phyloP scores from a whole-genome alignment of 2,113 vertebrate species.

The Pseudonaja textilis region DNA sequence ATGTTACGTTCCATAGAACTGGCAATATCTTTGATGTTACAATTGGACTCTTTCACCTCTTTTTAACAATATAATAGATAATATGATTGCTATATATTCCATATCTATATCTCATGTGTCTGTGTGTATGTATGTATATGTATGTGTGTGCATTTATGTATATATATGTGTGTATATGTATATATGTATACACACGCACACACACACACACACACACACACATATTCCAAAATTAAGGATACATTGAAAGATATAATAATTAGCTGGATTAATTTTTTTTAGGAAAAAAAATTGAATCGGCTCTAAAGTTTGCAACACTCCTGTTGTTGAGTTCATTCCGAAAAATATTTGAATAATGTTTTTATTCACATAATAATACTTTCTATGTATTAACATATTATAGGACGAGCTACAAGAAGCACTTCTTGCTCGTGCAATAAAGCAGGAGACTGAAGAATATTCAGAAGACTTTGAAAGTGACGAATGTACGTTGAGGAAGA shows the following conservation, averaged over 20 bases:
- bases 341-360: background rate
- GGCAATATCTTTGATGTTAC: background rate
- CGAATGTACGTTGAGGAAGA: constrained; percentile 58
- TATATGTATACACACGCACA: too few species aligned
- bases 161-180: too few species aligned
- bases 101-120: background rate
- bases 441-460: constrained; percentile 68
- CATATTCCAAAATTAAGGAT: background rate
- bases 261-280: background rate
- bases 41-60: background rate
- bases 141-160: too few species aligned
- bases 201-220: background rate
- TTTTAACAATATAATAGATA: background rate
- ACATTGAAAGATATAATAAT: background rate
- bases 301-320: background rate
- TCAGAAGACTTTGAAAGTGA: constrained; percentile 83
- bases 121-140: background rate
- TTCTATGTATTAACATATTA: constrained; percentile 50
- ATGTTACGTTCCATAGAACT: background rate
- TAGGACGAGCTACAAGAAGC: constrained; percentile 82
- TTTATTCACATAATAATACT: background rate
- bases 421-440: constrained; percentile 70
- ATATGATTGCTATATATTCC: background rate
- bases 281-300: background rate
- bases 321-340: background rate